phyloP scores from a whole-genome alignment of 2,888 invertebrate species.

The Xestia rhomboidea region DNA sequence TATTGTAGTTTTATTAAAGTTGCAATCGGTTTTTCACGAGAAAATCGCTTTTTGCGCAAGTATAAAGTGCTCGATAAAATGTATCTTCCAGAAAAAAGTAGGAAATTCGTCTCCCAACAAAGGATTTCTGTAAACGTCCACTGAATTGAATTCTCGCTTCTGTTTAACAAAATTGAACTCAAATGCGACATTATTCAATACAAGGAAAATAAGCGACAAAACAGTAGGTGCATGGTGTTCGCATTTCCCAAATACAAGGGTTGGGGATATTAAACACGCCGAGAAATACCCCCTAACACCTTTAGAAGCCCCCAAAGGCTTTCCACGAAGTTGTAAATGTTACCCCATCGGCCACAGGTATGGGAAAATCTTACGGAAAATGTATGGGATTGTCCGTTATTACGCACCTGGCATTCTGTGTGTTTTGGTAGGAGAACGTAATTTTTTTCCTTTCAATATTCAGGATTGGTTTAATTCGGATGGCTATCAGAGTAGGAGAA shows the following conservation, averaged over 20 bases:
- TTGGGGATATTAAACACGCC: conserved; percentile 51
- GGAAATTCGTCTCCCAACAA: neutral
- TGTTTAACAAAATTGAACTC: conserved; percentile 8
- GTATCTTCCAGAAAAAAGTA: neutral
- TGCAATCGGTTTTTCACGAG: neutral
- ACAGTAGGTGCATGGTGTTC: conserved; percentile 9
- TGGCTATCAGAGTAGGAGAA: neutral
- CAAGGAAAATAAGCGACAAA: conserved; percentile 23
- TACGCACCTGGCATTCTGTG: conserved; percentile 24
- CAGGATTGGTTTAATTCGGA: neutral
- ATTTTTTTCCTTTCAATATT: neutral
- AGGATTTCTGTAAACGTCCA: neutral
- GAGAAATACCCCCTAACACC: conserved; percentile 51
- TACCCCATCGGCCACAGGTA: conserved; percentile 22
- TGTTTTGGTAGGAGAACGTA: neutral
- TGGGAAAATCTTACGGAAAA: conserved; percentile 45
- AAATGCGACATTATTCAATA: conserved; percentile 20
- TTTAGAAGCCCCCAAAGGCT: conserved; percentile 44
- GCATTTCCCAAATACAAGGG: conserved; percentile 38
- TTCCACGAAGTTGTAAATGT: conserved; percentile 53
- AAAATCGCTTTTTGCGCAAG: neutral
- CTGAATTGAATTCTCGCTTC: neutral
- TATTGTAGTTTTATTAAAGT: neutral
- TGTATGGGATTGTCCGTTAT: conserved; percentile 26
- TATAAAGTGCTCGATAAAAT: neutral